Base-by-base conservation (phyloP, 1,140 invertebrate species). In the Globodera ellingtonae region DNA sequence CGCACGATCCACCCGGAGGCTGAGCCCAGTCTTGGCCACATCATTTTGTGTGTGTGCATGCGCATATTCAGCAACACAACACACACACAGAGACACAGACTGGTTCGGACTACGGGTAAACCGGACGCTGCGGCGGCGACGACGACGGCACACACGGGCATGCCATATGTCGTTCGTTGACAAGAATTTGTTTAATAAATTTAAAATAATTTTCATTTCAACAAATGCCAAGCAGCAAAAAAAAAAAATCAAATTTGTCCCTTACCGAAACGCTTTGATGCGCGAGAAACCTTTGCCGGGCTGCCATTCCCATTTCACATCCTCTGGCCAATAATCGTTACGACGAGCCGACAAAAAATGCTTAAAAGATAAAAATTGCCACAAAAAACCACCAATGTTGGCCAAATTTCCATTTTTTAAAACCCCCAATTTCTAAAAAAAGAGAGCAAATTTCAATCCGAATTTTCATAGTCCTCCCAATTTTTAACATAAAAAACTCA, bases 261-360 rank as follows among this genome's bases (percentile, higher is more conserved):
- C 69, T 48, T 59, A 86, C 85, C 85, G 72, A 81, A 87, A 87
- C 35, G 86, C 77, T 18, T 81, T 82, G 72, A 89, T 84, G 56
- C 73, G 52, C 24, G 59, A 52, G 9, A 65, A 75, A 0, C 86
- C 88, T 59, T 86, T 66, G 44, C 6, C 50, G 9, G 78, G 69
- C 46, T 72, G 72, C 47, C 56, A 78, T 44, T 66, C 78, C 88
- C 88, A 89, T 74, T 82, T 84, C 10, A 89, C 86, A 84, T 89
- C 87, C n/a, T 87, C 87, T 15, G 86, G 79, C 87, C 87, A 89
- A 15, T 78, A 79, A 18, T 87, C 86, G 65, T 72, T 83, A 21
- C 72, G 72, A 46, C 85, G 84, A 3, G 88, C 85, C n/a, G 81
- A 78, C n/a, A 89, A 78, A 81, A 83, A 89, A 47, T 89, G 85